Conservation (phyloP, 2,888 invertebrate genomes). For the Macrosiphum euphorbiae region DNA sequence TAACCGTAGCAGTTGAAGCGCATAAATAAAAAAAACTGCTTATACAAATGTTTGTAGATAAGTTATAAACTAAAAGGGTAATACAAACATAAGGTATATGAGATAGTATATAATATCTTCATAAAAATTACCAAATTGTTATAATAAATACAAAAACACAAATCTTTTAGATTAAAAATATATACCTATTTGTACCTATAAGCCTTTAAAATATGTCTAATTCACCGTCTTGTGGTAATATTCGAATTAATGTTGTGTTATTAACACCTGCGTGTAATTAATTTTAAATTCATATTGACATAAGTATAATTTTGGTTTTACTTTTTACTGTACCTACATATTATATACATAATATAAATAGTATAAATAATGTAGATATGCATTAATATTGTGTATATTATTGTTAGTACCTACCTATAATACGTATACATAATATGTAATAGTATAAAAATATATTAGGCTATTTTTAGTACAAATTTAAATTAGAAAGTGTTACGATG, state of each 20-base stretch:
- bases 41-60: no score
- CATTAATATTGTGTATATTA: neutral
- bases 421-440: neutral
- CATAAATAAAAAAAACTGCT: no score
- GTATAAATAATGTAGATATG: no score
- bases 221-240: neutral
- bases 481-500: neutral
- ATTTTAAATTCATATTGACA: neutral
- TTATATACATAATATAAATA: no score
- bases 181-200: neutral
- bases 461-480: neutral
- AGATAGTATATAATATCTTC: no score
- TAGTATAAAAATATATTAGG: neutral
- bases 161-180: neutral
- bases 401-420: neutral
- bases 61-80: no score
- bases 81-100: no score
- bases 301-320: neutral
- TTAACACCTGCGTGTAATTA: neutral
- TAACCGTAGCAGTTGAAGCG: no score
- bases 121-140: no score
- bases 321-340: neutral
- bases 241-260: neutral
- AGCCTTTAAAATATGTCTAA: neutral
- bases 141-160: neutral